Conservation (phyloP, 2,888 invertebrate species). For the Drosophila peninsularis region DNA sequence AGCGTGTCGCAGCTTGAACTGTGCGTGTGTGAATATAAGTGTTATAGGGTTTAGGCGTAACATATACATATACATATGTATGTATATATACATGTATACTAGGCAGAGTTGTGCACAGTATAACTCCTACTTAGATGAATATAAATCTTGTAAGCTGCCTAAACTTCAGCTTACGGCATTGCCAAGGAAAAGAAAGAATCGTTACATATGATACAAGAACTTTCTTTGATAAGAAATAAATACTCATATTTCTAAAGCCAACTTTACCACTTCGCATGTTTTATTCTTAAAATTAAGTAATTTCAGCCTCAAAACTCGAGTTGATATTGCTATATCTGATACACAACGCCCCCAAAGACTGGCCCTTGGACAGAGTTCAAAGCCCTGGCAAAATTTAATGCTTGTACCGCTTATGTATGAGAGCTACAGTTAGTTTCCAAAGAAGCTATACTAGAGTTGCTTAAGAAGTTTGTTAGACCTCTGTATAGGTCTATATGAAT, state of each 20-base stretch:
- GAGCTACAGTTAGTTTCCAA: neutral
- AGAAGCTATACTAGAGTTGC: neutral
- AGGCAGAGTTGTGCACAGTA: neutral
- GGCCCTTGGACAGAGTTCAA: neutral
- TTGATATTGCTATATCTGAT: neutral
- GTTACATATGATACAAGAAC: too few relatives aligned
- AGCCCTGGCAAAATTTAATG: neutral
- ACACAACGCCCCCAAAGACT: neutral
- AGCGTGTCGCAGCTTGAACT: neutral
- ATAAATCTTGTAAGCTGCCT: neutral
- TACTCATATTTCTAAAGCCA: too few relatives aligned
- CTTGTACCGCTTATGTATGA: neutral
- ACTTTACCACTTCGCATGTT: too few relatives aligned
- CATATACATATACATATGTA: too few relatives aligned
- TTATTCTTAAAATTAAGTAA: neutral
- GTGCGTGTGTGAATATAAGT: constrained; percentile 1
- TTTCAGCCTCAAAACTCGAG: neutral
- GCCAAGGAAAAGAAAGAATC: neutral
- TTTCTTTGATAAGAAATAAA: too few relatives aligned
- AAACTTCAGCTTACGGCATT: neutral
- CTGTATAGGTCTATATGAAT: too few relatives aligned
- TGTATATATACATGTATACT: too few relatives aligned
- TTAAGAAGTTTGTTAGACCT: too few relatives aligned
- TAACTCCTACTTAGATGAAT: neutral
- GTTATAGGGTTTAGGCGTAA: neutral